Evolutionary conservation across 2,113 vertebrate species (phyloP), one percentile per base, ranked within the genome.

Genomic region (Sphyrna mokarran): DNA sequence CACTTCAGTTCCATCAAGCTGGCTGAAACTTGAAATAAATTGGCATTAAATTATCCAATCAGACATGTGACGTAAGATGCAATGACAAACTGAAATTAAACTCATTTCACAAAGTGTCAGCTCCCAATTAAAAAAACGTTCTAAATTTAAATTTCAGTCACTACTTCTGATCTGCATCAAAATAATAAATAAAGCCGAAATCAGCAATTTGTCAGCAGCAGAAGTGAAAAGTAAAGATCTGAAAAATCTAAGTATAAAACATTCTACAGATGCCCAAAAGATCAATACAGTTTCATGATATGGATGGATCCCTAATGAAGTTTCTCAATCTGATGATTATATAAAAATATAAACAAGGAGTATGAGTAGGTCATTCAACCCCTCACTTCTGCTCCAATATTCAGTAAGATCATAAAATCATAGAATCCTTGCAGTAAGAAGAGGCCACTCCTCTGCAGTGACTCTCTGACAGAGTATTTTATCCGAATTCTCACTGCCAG

Each of bases 31-130:
- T 66, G 33, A 93, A 93, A 93, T 66, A 63, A 93, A 93, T 93
- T 93, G 89, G 89, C 89, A 93, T 22, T 61, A 93, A 93, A 93
- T 93, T 93, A 93, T 93, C 89, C 40, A 93, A 93, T 93, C 89
- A 93, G 89, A 68, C 61, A 93, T 37, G 89, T 68, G 61, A 66
- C 61, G n/a, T 93, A 93, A 93, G 89, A 18, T 93, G 33, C 89
- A 93, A 8, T 93, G 61, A 68, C 9, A 29, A 93, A 63, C 89
- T 37, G n/a, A 93, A 93, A 66, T 93, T 66, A 37, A 68, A 63
- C 63, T 93, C 33, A 33, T 66, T 93, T 93, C 20, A 58, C 20
- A 93, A 66, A 93, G 89, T 93, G 89, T 37, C 89, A 14, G 18
- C 61, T 68, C 61, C 37, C 61, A 68, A 93, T 93, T 93, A 14